These are phyloP conservation scores for Catostylus mosaicus DNA, from an alignment of 30 jellyfish, hydroid and myxozoan genomes.

Conservation along the genomic window DNA sequence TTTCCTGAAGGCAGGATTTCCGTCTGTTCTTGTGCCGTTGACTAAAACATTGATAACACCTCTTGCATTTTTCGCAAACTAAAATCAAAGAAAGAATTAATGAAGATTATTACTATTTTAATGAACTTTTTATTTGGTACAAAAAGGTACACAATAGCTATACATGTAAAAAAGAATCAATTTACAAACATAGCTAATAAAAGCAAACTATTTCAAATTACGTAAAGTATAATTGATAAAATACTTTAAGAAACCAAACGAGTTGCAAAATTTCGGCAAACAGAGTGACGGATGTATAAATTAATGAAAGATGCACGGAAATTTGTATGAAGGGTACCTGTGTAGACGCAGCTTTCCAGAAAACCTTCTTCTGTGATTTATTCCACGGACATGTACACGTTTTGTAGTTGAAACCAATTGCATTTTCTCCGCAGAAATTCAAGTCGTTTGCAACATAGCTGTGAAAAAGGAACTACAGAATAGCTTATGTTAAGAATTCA, in stretches of 20 bases:
- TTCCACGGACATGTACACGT: conserved; percentile 39
- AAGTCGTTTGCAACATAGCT: conserved; percentile 27
- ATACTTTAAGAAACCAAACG: not conserved
- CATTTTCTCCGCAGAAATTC: conserved; percentile 44
- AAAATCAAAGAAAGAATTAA: not conserved
- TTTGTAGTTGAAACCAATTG: conserved; percentile 25
- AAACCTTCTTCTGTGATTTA: not conserved
- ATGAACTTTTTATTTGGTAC: not conserved
- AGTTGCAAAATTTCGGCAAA: too few relatives aligned
- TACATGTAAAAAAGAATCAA: too few relatives aligned
- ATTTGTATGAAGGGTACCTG: conserved; percentile 7
- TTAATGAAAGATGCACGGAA: too few relatives aligned
- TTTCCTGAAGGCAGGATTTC: conserved; percentile 15
- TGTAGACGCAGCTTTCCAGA: conserved; percentile 46
- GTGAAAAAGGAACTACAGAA: not conserved
- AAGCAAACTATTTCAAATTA: not conserved
- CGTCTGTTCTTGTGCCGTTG: conserved; percentile 39
- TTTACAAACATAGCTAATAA: too few relatives aligned
- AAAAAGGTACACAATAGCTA: too few relatives aligned
- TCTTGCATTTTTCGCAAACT: conserved; percentile 54
- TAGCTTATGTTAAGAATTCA: not conserved
- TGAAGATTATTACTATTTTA: not conserved
- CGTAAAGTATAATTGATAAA: not conserved
- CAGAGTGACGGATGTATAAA: too few relatives aligned
- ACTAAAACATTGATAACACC: conserved; percentile 28